These are phyloP conservation scores for Micrastur ruficollis DNA, from an alignment of 2,797 vertebrate species.

Conservation along the genomic window DNA sequence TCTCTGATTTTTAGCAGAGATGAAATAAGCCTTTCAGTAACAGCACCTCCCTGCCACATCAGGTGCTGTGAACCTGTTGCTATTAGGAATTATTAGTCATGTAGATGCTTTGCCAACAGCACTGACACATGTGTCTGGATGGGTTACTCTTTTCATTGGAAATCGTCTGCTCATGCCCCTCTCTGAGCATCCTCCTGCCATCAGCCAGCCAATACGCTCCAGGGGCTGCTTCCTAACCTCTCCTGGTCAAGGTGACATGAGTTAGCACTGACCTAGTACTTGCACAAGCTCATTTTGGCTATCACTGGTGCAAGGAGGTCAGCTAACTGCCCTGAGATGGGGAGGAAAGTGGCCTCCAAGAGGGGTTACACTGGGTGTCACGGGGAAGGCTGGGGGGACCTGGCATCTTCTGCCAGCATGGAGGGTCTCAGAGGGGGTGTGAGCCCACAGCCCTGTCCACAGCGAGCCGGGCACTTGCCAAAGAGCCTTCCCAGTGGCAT, in stretches of 20 bases:
- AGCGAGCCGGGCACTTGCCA: not conserved
- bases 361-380: rapidly evolving
- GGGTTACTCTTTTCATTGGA: not conserved
- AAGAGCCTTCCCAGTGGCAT: not conserved
- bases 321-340: not conserved
- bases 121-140: not conserved
- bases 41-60: constrained; percentile 8
- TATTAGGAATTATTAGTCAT: not conserved
- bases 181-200: not conserved
- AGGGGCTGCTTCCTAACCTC: not conserved
- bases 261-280: not conserved
- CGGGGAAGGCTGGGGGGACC: not conserved
- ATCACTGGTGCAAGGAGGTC: not conserved
- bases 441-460: not conserved
- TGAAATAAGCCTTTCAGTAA: not conserved
- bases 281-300: not conserved
- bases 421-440: not conserved
- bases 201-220: not conserved
- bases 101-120: not conserved
- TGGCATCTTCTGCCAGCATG: not conserved
- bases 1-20: not conserved
- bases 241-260: not conserved
- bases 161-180: not conserved
- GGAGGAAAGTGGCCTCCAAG: not conserved
- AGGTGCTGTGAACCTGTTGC: not conserved